These are phyloP conservation scores for Agrenia bidenticulata DNA, from an alignment of 2,888 invertebrate genomes.

Conservation along the genomic window DNA sequence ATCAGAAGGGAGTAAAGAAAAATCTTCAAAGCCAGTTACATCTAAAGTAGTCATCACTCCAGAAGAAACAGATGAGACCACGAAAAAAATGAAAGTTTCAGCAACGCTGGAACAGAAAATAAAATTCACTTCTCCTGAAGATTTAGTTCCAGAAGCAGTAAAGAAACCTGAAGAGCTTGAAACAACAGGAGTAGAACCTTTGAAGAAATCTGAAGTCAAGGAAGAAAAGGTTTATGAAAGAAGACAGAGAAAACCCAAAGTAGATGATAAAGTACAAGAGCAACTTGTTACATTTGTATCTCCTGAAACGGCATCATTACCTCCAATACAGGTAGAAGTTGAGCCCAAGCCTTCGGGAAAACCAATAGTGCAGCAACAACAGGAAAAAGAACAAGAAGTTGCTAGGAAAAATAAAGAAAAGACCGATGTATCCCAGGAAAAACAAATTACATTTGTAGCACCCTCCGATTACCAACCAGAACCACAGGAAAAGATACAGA, in stretches of 20 bases:
- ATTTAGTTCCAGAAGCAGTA: neutral
- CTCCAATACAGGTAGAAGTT: neutral
- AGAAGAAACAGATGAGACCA: neutral
- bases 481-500: constrained; percentile 54
- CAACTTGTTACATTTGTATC: constrained; percentile 13
- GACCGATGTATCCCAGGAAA: too few species aligned
- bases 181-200: neutral
- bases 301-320: constrained; percentile 10
- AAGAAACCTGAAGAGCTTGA: neutral
- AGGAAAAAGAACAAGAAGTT: constrained; percentile 38
- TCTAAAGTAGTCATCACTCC: too few species aligned
- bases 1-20: too few species aligned
- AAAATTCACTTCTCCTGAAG: constrained; percentile 8
- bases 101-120: neutral
- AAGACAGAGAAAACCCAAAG: too few species aligned
- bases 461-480: constrained; percentile 33
- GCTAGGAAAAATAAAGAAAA: too few species aligned
- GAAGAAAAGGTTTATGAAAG: neutral
- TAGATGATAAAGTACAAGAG: too few species aligned
- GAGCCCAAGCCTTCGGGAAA: constrained; percentile 13
- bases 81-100: constrained; percentile 5
- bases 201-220: neutral
- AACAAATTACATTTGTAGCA: constrained; percentile 27
- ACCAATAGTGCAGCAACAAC: neutral
- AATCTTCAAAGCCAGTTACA: too few species aligned